Percentiles rank a stretch among this genome's conserved stretches.
Evolutionary conservation across 2,797 vertebrate genomes (phyloP).

Genomic region (Megalops cyprinoides): DNA sequence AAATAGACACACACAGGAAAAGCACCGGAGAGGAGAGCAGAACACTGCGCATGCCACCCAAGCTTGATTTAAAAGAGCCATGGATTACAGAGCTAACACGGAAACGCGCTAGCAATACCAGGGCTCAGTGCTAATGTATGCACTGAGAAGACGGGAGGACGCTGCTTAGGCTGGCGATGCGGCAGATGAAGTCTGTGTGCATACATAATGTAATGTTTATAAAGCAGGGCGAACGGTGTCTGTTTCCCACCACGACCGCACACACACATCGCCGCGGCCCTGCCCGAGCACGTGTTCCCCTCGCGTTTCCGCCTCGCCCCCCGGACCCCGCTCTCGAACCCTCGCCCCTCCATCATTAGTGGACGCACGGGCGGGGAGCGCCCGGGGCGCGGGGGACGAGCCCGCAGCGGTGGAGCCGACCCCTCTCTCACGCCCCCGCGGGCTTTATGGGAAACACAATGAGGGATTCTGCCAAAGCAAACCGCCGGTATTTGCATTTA

Average conservation of each 20-base stretch:
- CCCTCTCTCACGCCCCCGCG: neutral
- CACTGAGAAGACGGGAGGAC: neutral
- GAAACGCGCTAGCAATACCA: neutral
- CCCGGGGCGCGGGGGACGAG: neutral
- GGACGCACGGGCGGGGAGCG: neutral
- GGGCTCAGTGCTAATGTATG: neutral
- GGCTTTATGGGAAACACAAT: neutral
- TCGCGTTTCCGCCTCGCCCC: too few species aligned
- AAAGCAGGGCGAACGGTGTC: neutral
- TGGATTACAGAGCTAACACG: neutral
- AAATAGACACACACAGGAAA: neutral
- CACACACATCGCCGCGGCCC: neutral
- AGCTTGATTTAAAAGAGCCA: neutral
- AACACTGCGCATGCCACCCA: neutral
- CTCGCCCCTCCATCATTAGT: too few species aligned
- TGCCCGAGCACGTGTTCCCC: neutral
- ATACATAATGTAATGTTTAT: neutral
- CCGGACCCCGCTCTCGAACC: too few species aligned
- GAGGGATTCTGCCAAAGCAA: neutral
- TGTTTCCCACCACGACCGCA: conserved; percentile 11
- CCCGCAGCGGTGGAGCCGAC: neutral
- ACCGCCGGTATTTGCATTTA: neutral
- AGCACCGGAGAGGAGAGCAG: neutral
- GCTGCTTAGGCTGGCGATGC: neutral
- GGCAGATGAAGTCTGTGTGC: too few species aligned